A percentile compares a stretch with the other conserved stretches of the same genome.
Evolutionary conservation across 2,113 vertebrate species (phyloP).

Genomic region (Cynopterus brachyotis): DNA sequence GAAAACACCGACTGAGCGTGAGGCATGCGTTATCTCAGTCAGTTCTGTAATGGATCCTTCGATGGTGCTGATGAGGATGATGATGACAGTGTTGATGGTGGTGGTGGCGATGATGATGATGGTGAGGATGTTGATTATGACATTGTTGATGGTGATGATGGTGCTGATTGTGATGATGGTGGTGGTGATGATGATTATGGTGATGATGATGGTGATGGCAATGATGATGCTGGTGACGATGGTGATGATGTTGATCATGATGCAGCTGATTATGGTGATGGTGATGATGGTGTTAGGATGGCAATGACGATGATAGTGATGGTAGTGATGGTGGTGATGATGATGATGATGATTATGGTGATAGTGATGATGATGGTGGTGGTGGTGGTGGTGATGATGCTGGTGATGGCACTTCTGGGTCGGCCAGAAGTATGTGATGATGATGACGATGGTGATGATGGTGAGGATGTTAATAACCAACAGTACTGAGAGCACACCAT

Average conservation of each 20-base stretch:
- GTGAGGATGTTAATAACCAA: not conserved
- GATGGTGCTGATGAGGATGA: not conserved
- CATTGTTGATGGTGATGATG: not conserved
- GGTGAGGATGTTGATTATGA: not conserved
- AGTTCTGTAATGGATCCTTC: not conserved
- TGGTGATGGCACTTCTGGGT: too few species aligned
- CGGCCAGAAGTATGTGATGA: too few species aligned
- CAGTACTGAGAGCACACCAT: not conserved
- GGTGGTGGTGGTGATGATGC: not conserved
- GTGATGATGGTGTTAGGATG: too few species aligned
- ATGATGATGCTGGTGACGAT: too few species aligned
- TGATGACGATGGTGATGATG: too few species aligned
- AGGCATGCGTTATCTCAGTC: not conserved
- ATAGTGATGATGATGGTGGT: not conserved
- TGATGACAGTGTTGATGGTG: too few species aligned
- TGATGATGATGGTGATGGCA: too few species aligned
- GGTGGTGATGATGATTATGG: not conserved
- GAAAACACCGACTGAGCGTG: not conserved
- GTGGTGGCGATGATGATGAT: not conserved
- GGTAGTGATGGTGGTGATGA: not conserved
- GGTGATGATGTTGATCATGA: not conserved
- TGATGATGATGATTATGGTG: not conserved
- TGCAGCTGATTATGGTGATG: not conserved
- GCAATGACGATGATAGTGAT: not conserved
- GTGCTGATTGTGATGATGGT: not conserved